Base-by-base conservation (phyloP, 2,888 invertebrate species). In the Drosophila lacicola region DNA sequence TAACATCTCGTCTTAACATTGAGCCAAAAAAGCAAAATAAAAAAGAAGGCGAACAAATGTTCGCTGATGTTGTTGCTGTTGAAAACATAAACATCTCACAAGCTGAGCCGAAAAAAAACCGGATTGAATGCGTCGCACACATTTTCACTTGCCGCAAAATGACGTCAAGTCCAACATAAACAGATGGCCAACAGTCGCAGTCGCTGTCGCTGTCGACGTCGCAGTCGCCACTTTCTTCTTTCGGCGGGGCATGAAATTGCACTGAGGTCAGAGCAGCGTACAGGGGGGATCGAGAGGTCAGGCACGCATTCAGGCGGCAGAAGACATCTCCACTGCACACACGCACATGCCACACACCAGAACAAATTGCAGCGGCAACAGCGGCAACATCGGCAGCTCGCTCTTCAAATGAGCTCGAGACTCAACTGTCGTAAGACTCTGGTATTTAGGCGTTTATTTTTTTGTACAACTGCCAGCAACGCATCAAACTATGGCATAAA, bases 121-220 rank as follows among this genome's bases (percentile, higher is more conserved):
- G 83, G 88, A 80, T 86, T 84, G 84, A 61, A 54, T 57, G 80
- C 71, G 66, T 66, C 79, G 73, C 81, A 81, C 84, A 87, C 84
- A 84, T 84, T 84, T 84, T 84, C 84, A 84, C 84, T 84, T 84
- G 89, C 84, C 86, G 84, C 83, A 87, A 84, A 88, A 83, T 84
- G 83, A 84, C 83, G 83, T 84, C 83, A 84, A 83, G 86, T 86
- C 86, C 80, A 86, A 88, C 83, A 80, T 66, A 84, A 75, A 87
- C 78, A 82, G 68, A 61, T 76, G 74, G 74, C 78, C 55, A 49
- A 42, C 51, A 51, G 41, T 41, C 46, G 64, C 36, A 34, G 39
- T 21, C 14, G 50, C 51, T 3, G 51, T 29, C 56, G 55, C 25
- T 36, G 74, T 45, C 58, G 19, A 9, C 54, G 55, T 34, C 46